These are phyloP conservation scores for Sesia bembeciformis DNA, from an alignment of 2,888 invertebrate genomes.

Conservation along the genomic window DNA sequence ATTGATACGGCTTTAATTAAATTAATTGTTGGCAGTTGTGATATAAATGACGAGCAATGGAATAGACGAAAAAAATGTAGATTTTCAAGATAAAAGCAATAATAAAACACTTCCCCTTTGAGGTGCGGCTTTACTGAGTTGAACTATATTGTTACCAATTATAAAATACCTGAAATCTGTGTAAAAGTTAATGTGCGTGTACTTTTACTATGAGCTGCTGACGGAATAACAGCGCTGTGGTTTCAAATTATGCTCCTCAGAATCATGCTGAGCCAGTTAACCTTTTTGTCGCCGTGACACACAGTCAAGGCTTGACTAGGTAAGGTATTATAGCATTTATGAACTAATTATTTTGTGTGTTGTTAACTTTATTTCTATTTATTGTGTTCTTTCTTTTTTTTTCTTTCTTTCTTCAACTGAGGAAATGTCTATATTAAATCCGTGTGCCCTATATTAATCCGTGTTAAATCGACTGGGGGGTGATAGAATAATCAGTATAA, in stretches of 20 bases:
- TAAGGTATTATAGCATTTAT: too few species aligned
- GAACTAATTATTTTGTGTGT: too few species aligned
- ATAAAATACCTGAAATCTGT: too few species aligned
- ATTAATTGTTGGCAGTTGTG: conserved; percentile 64
- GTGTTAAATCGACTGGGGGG: too few species aligned
- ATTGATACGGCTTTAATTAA: conserved; percentile 64
- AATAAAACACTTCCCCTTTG: conserved; percentile 65
- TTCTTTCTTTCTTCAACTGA: neutral
- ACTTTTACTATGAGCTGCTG: too few species aligned
- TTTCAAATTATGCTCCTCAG: neutral
- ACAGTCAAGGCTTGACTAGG: too few species aligned
- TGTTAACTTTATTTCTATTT: neutral
- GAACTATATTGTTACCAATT: conserved; percentile 5
- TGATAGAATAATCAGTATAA: too few species aligned
- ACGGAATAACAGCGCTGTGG: too few species aligned
- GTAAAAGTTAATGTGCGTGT: too few species aligned
- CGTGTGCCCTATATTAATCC: too few species aligned
- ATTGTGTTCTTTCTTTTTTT: neutral
- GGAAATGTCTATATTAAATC: neutral
- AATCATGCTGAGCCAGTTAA: too few species aligned
- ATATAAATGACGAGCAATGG: conserved; percentile 67
- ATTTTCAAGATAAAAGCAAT: conserved; percentile 62
- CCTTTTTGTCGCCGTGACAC: too few species aligned
- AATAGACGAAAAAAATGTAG: conserved; percentile 49
- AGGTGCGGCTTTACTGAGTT: conserved; percentile 24